phyloP scores from a whole-genome alignment of 2,888 invertebrate species.

The Furcula furcula region DNA sequence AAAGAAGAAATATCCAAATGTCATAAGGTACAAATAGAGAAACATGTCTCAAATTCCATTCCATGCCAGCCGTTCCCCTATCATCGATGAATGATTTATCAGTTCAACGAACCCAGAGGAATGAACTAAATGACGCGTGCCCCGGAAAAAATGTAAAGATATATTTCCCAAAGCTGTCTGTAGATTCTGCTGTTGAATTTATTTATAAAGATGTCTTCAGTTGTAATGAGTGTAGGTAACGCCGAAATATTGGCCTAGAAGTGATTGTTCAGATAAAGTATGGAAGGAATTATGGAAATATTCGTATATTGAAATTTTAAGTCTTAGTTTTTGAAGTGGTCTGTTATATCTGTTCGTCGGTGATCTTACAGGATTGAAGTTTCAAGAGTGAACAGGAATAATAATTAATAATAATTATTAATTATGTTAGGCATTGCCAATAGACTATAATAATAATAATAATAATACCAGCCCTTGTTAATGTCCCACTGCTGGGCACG shows the following conservation, averaged over 20 bases:
- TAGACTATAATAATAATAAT: no score
- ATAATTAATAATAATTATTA: no score
- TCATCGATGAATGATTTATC: conserved; percentile 36
- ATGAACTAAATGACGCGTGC: conserved; percentile 29
- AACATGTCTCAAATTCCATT: conserved; percentile 6
- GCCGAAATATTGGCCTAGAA: background rate
- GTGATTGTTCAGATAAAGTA: background rate
- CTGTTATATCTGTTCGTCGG: no score
- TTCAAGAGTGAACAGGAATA: no score
- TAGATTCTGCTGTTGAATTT: conserved; percentile 22
- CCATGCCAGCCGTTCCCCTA: conserved; percentile 17
- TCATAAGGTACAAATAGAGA: no score
- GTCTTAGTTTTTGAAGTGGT: no score
- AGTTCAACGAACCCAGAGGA: conserved; percentile 32
- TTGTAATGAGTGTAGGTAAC: no score
- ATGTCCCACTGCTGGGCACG: no score
- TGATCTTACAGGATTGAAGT: no score
- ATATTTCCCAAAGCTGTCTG: conserved; percentile 15
- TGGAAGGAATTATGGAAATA: background rate
- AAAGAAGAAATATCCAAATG: no score
- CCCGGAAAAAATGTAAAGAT: conserved; percentile 29
- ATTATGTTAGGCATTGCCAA: no score
- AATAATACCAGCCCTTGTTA: no score
- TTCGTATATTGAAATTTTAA: background rate
- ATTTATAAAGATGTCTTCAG: conserved; percentile 22